phyloP scores from a whole-genome alignment of 2,888 invertebrate genomes.

The Buathra laborator region DNA sequence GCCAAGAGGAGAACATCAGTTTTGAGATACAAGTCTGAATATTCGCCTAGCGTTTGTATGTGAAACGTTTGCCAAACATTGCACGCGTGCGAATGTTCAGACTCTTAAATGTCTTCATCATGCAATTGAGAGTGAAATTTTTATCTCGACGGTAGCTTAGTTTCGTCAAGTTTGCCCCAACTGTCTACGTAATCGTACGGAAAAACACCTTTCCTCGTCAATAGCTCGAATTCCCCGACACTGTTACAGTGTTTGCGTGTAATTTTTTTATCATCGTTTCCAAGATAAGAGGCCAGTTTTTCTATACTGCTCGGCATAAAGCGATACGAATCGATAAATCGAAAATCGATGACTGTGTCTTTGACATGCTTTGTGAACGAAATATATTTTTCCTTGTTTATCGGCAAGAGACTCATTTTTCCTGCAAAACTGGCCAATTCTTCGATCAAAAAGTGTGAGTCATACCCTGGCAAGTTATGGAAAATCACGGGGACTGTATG shows the following conservation, averaged over 20 bases:
- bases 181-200: conserved; percentile 78
- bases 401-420: conserved; percentile 69
- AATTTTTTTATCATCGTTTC: conserved; percentile 27
- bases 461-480: too few relatives aligned
- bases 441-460: conserved; percentile 45
- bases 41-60: conserved; percentile 21
- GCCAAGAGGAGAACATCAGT: conserved; percentile 29
- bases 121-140: conserved; percentile 15
- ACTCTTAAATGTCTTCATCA: not conserved
- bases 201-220: conserved; percentile 74
- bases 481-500: too few relatives aligned
- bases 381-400: conserved; percentile 78
- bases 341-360: conserved; percentile 58
- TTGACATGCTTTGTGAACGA: conserved; percentile 74
- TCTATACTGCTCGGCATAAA: conserved; percentile 75
- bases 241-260: conserved; percentile 15
- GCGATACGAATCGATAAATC: conserved; percentile 76
- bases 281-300: conserved; percentile 42
- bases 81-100: not conserved
- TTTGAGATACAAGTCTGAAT: conserved; percentile 17
- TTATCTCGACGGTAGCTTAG: conserved; percentile 13
- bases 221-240: not conserved
- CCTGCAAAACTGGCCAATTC: not conserved
- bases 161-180: conserved; percentile 17
- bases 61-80: not conserved